Percentiles rank a stretch among this genome's conserved stretches.
These are phyloP conservation scores for Meteorus cinctellus DNA, from an alignment of 2,888 invertebrate species.

Conservation along the genomic window DNA sequence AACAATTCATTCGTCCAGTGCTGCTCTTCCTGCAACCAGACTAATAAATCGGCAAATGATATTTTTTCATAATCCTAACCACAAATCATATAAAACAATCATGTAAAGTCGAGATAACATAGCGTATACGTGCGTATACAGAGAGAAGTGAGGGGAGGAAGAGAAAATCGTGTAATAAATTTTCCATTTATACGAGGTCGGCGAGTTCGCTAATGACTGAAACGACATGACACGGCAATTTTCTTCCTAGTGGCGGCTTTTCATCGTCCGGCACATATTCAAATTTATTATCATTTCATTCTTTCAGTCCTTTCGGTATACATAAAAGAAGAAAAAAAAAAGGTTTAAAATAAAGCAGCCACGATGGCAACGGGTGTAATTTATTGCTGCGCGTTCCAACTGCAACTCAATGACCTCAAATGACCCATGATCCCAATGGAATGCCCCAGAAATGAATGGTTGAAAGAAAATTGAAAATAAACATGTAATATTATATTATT, in stretches of 20 bases:
- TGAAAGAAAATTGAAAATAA: neutral
- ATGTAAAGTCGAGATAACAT: neutral
- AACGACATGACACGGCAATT: constrained; percentile 20
- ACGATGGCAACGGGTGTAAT: constrained; percentile 1
- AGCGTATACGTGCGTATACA: neutral
- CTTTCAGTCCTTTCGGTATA: constrained; percentile 6
- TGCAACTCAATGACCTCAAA: constrained; percentile 16
- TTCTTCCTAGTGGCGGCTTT: constrained; percentile 18
- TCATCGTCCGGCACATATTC: constrained; percentile 27
- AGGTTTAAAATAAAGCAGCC: neutral
- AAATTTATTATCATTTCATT: constrained; percentile 30
- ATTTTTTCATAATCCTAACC: neutral
- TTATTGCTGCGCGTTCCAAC: constrained; percentile 10
- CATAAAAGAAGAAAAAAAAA: constrained; percentile 28
- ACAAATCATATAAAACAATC: neutral
- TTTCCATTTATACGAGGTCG: neutral
- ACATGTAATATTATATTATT: neutral
- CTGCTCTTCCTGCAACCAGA: neutral
- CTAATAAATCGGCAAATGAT: constrained; percentile 9
- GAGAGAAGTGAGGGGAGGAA: neutral
- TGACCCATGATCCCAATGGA: constrained; percentile 12
- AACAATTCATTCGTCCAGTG: constrained; percentile 14
- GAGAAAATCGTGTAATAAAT: constrained; percentile 22
- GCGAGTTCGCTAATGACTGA: constrained; percentile 27
- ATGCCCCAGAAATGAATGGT: neutral